Percentiles rank a stretch among this genome's conserved stretches.
These are phyloP conservation scores for Chelonoidis abingdonii DNA, from an alignment of 2,113 vertebrate genomes.

Conservation along the genomic window DNA sequence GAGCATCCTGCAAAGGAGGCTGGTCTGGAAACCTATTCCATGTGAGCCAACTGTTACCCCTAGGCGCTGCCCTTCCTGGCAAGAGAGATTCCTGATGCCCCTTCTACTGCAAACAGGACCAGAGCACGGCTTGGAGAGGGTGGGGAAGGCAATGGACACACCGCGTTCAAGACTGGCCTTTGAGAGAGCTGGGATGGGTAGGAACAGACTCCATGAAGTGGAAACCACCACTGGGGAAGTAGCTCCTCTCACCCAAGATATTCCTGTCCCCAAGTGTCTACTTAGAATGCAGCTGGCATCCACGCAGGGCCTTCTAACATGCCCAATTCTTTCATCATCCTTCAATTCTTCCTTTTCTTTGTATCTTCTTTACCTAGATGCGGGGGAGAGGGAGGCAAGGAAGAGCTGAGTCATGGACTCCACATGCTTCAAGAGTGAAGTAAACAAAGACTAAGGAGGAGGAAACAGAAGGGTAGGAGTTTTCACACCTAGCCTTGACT, in stretches of 20 bases:
- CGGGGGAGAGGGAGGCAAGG: background rate
- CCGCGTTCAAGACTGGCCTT: background rate
- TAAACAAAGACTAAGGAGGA: background rate
- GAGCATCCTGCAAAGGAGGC: background rate
- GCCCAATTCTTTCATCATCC: background rate
- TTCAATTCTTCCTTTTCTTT: background rate
- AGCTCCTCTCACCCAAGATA: background rate
- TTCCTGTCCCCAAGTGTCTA: fast-evolving
- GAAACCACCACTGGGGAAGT: background rate
- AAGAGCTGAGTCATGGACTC: background rate
- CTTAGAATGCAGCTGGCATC: background rate
- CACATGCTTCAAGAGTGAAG: background rate
- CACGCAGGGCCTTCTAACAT: background rate
- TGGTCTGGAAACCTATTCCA: background rate
- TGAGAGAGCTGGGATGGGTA: background rate
- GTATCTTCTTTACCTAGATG: fast-evolving
- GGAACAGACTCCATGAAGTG: background rate
- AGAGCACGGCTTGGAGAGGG: background rate
- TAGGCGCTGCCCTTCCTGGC: background rate
- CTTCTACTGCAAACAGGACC: background rate
- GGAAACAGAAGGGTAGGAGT: background rate
- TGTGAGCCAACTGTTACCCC: background rate
- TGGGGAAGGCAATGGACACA: background rate
- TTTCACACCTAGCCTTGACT: background rate
- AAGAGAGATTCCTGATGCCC: background rate